phyloP scores from a whole-genome alignment of 2,113 vertebrate species.

The Lucifuga dentata region DNA sequence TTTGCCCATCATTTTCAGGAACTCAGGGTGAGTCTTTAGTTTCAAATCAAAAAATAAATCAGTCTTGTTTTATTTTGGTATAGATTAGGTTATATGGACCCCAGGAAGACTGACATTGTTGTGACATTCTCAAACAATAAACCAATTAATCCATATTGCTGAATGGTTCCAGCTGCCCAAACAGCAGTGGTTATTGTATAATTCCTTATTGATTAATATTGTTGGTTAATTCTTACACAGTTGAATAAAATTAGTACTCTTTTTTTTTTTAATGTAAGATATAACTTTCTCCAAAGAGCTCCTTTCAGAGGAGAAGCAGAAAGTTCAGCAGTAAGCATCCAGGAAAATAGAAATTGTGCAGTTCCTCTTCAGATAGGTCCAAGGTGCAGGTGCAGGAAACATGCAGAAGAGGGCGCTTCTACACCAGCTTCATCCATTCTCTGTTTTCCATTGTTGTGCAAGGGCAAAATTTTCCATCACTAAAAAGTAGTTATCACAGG shows the following conservation, averaged over 20 bases:
- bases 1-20: not conserved
- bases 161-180: conserved; percentile 23
- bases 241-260: conserved; percentile 1
- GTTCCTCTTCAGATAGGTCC: conserved; percentile 19
- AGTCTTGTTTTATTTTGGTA: not conserved
- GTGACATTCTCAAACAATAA: conserved; percentile 4
- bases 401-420: conserved; percentile 31
- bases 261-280: not conserved
- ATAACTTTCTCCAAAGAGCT: no score
- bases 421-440: conserved; percentile 10
- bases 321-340: conserved; percentile 1
- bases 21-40: conserved; percentile 12
- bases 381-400: conserved; percentile 28
- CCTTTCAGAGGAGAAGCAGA: not conserved
- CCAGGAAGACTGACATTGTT: conserved; percentile 19
- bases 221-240: no score
- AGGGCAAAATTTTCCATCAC: no score
- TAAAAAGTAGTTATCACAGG: not conserved
- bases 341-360: not conserved
- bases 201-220: no score
- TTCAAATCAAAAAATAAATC: conserved; percentile 11
- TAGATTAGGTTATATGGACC: conserved; percentile 7
- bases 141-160: conserved; percentile 16
- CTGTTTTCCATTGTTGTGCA: not conserved
- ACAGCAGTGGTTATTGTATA: no score